These are phyloP conservation scores for Python bivittatus DNA, from an alignment of 2,113 vertebrate species.

Conservation along the genomic window DNA sequence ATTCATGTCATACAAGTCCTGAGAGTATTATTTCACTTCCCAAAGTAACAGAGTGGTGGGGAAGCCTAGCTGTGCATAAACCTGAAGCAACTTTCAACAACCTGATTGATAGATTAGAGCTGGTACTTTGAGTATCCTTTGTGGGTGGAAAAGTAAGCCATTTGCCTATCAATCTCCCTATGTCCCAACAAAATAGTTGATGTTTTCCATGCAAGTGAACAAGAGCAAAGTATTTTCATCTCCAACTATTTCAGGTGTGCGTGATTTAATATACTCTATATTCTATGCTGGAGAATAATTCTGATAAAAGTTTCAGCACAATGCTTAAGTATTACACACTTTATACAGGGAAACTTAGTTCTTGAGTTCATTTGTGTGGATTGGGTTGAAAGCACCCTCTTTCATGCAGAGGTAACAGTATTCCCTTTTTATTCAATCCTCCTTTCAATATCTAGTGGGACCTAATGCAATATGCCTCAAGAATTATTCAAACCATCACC, in stretches of 20 bases:
- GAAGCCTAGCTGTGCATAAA: background rate
- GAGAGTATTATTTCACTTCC: background rate
- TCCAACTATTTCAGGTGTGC: background rate
- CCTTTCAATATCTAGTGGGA: background rate
- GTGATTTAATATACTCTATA: background rate
- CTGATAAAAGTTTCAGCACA: background rate
- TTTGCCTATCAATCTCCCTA: background rate
- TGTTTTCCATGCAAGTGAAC: background rate
- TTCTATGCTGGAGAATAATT: background rate
- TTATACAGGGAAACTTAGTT: background rate
- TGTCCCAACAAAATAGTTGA: background rate
- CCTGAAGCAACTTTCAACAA: background rate
- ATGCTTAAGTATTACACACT: background rate
- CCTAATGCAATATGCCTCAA: background rate
- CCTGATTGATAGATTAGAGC: background rate
- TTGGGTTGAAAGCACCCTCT: background rate
- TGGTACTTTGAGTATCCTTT: background rate
- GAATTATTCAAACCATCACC: background rate
- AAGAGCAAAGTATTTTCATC: background rate
- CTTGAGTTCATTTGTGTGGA: background rate
- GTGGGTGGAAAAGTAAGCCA: background rate
- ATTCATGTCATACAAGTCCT: background rate
- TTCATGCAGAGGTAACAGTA: background rate
- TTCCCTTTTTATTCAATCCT: background rate
- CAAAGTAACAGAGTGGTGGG: background rate